These are phyloP conservation scores for Kryptopterus vitreolus DNA, from an alignment of 2,797 vertebrate species.

Conservation along the genomic window DNA sequence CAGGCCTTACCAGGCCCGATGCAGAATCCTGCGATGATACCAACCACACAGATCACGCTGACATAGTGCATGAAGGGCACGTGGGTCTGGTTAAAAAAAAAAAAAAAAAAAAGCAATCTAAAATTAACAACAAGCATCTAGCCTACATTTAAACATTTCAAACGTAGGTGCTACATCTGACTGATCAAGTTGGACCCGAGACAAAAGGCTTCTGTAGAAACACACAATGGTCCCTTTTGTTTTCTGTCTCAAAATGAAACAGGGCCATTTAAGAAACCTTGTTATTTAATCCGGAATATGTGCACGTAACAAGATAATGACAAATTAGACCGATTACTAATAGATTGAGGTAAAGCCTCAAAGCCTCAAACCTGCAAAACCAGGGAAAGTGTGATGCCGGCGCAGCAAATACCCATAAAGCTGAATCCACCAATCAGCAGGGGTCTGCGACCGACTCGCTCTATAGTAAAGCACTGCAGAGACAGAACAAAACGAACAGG, in stretches of 20 bases:
- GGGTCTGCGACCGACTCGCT: constrained; percentile 82
- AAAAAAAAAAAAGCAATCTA: constrained; percentile 20
- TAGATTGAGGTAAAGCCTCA: constrained; percentile 17
- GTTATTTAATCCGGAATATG: neutral
- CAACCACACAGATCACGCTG: constrained; percentile 81
- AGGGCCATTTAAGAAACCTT: neutral
- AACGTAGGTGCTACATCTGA: neutral
- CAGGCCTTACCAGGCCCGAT: constrained; percentile 83
- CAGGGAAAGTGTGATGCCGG: constrained; percentile 82
- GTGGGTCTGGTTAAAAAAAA: constrained; percentile 64
- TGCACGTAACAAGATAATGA: neutral
- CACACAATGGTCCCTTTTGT: neutral
- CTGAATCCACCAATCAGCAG: constrained; percentile 85
- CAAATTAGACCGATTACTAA: neutral
- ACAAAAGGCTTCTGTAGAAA: neutral
- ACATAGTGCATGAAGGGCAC: constrained; percentile 80
- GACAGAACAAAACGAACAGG: neutral
- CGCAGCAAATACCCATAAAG: constrained; percentile 85
- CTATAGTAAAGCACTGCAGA: constrained; percentile 84
- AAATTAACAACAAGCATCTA: neutral
- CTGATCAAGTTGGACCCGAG: neutral
- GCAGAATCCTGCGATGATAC: constrained; percentile 90
- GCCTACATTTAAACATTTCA: neutral
- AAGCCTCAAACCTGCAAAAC: constrained; percentile 88
- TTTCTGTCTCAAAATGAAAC: neutral